Percentiles rank a stretch among this genome's conserved stretches.
Evolutionary conservation across 2,113 vertebrate species (phyloP).

Genomic region (Papio anubis): DNA sequence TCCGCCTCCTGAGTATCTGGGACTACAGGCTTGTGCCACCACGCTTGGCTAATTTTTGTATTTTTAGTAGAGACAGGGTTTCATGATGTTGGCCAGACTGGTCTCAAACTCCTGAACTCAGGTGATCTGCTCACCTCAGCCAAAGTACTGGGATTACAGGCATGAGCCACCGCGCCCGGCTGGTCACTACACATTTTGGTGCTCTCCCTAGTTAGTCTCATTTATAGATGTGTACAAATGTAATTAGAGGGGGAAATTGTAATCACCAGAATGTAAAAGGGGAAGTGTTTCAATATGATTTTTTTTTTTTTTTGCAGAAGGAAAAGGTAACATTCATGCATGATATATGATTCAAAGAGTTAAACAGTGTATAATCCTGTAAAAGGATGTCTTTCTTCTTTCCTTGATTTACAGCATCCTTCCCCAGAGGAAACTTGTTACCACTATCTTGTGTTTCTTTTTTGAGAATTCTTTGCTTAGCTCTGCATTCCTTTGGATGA

Average conservation of each 20-base stretch:
- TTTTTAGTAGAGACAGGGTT: no score
- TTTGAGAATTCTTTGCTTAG: background rate
- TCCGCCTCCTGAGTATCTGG: no score
- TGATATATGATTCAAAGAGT: background rate
- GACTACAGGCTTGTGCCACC: no score
- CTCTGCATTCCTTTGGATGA: background rate
- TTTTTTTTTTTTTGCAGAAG: background rate
- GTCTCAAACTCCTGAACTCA: no score
- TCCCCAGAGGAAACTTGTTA: background rate
- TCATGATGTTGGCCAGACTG: no score
- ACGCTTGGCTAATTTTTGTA: no score
- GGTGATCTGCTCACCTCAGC: no score
- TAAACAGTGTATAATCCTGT: background rate
- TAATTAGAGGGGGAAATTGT: background rate
- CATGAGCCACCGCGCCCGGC: rapidly evolving
- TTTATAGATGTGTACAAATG: background rate
- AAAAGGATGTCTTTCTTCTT: background rate
- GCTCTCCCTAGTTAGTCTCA: background rate
- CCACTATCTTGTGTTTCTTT: background rate
- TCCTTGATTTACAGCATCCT: background rate
- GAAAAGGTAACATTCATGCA: background rate
- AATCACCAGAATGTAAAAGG: background rate
- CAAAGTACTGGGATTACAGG: no score
- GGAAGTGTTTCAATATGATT: background rate
- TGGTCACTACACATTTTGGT: background rate